Evolutionary conservation across 2,797 vertebrate species (phyloP).

Genomic region (Spatula versicolor): DNA sequence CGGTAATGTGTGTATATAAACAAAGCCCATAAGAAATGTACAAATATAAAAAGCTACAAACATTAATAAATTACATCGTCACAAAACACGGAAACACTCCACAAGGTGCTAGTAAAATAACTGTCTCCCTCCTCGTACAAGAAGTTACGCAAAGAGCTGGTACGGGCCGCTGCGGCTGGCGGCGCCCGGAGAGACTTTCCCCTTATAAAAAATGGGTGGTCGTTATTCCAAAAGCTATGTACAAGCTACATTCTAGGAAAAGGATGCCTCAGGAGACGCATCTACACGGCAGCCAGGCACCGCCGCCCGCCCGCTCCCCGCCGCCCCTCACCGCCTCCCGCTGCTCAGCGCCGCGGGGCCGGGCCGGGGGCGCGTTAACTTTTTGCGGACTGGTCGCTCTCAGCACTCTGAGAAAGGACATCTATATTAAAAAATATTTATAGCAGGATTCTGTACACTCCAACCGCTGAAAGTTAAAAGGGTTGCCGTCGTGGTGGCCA

Average conservation of each 20-base stretch:
- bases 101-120: slow-evolving; percentile 99
- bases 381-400: slow-evolving; percentile 92
- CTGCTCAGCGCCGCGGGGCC: not conserved
- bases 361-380: slow-evolving; percentile 78
- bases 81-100: slow-evolving; percentile 99
- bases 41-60: slow-evolving; percentile 99
- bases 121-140: slow-evolving; percentile 90
- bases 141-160: slow-evolving; percentile 93
- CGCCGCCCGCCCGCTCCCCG: not conserved
- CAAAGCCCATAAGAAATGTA: slow-evolving; percentile 98
- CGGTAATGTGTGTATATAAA: slow-evolving; percentile 94
- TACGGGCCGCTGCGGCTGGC: slow-evolving; percentile 50
- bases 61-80: slow-evolving; percentile 99
- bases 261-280: slow-evolving; percentile 85
- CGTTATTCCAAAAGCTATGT: slow-evolving; percentile 95
- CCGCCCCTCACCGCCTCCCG: not conserved
- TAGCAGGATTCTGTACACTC: slow-evolving; percentile 91
- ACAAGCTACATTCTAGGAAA: slow-evolving; percentile 99
- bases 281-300: slow-evolving; percentile 71
- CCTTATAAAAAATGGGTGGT: slow-evolving; percentile 89
- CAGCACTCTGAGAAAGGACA: slow-evolving; percentile 92
- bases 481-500: slow-evolving; percentile 84
- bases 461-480: slow-evolving; percentile 94
- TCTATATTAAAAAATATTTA: slow-evolving; percentile 96
- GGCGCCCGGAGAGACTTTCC: slow-evolving; percentile 81